Conservation (phyloP, 2,113 vertebrate species). For the Petrocephalus microphthalmus region DNA sequence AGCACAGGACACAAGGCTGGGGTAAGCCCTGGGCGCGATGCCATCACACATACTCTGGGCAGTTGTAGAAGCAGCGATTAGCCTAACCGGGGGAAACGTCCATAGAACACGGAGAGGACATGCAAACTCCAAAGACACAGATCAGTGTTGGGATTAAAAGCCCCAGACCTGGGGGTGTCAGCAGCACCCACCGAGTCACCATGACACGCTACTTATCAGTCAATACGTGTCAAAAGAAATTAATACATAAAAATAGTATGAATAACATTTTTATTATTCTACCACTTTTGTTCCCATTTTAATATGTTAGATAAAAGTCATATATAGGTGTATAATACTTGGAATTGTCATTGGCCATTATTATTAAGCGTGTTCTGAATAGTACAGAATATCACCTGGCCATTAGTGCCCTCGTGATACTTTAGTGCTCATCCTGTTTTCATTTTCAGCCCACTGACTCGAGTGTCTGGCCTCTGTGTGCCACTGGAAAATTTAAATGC, state of each 20-base stretch:
- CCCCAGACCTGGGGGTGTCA: neutral
- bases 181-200: neutral
- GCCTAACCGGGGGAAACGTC: neutral
- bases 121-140: neutral
- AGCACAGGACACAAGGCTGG: neutral
- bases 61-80: neutral
- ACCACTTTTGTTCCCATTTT: neutral
- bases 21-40: neutral
- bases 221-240: neutral
- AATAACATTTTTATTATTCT: neutral
- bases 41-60: neutral
- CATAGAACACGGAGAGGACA: neutral
- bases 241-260: neutral
- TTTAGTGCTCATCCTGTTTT: neutral
- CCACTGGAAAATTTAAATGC: conserved; percentile 40
- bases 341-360: neutral
- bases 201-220: neutral
- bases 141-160: neutral
- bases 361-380: neutral
- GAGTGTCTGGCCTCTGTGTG: conserved; percentile 30
- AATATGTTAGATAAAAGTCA: neutral
- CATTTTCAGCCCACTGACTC: conserved; percentile 24
- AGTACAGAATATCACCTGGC: neutral
- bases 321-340: neutral
- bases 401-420: neutral